Percentiles rank a stretch among this genome's conserved stretches.
Evolutionary conservation across 2,113 vertebrate genomes (phyloP).

Genomic region (Cairina moschata): DNA sequence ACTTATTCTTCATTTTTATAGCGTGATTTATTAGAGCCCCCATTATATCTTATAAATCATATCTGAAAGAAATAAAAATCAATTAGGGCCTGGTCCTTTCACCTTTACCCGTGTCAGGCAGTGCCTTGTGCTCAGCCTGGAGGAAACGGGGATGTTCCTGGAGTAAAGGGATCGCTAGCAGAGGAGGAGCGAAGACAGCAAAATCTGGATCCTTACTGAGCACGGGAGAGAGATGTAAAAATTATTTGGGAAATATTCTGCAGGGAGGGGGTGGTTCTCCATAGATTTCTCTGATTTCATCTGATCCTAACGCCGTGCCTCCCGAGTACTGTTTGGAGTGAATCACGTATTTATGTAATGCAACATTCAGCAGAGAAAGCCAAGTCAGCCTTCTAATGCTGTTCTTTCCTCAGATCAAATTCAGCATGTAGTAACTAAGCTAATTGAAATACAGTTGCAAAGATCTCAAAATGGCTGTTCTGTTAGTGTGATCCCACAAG

Average conservation of each 20-base stretch:
- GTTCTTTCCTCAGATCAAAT: slow-evolving; percentile 57
- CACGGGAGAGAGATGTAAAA: slow-evolving; percentile 37
- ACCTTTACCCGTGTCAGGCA: neutral
- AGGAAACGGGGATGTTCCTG: neutral
- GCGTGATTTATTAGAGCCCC: slow-evolving; percentile 56
- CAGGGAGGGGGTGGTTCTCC: slow-evolving; percentile 41
- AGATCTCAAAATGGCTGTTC: slow-evolving; percentile 53
- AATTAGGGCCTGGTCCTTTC: neutral
- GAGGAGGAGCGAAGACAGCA: slow-evolving; percentile 40
- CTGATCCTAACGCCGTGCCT: neutral
- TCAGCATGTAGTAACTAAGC: slow-evolving; percentile 19
- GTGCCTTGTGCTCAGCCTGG: neutral
- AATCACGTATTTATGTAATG: slow-evolving; percentile 65
- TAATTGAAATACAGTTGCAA: slow-evolving; percentile 40
- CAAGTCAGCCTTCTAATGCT: slow-evolving; percentile 57
- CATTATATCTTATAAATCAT: slow-evolving; percentile 33
- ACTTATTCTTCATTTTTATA: slow-evolving; percentile 63
- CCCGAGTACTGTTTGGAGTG: slow-evolving; percentile 57
- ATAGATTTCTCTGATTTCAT: slow-evolving; percentile 44
- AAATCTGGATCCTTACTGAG: slow-evolving; percentile 42
- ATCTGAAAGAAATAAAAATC: slow-evolving; percentile 41
- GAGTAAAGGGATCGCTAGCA: slow-evolving; percentile 51
- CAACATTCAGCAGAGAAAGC: slow-evolving; percentile 52
- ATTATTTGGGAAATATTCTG: slow-evolving; percentile 41
- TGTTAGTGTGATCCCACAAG: neutral